phyloP scores from a whole-genome alignment of 2,888 invertebrate genomes.

The Torymus texanus region DNA sequence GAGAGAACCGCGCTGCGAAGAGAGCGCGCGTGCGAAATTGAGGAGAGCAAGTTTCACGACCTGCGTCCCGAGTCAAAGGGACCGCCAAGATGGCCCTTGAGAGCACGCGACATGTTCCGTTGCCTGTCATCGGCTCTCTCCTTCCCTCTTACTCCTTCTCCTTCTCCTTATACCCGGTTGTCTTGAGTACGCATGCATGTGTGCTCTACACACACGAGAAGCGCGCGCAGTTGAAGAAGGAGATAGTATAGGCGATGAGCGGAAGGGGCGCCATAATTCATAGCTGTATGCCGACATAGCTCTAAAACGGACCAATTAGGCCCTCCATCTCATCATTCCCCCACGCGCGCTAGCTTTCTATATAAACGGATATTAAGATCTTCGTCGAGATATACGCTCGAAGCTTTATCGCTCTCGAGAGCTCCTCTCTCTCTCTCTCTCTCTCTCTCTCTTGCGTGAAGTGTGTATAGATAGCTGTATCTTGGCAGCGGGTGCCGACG shows the following conservation, averaged over 20 bases:
- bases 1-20: neutral
- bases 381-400: constrained; percentile 32
- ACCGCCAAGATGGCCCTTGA: neutral
- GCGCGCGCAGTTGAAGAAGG: no score
- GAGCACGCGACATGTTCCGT: neutral
- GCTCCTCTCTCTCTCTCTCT: constrained; percentile 1
- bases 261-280: constrained; percentile 30
- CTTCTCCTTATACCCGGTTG: no score
- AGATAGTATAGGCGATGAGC: no score
- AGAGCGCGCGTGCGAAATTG: neutral
- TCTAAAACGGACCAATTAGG: constrained; percentile 56
- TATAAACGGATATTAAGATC: constrained; percentile 56
- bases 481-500: no score
- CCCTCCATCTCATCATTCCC: neutral
- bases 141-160: no score
- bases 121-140: no score
- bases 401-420: constrained; percentile 31
- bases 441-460: constrained; percentile 5
- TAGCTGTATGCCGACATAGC: neutral
- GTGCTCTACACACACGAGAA: no score
- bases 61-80: neutral
- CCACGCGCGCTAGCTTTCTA: neutral
- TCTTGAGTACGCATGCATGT: no score
- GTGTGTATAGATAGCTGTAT: no score
- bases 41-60: neutral